Base-by-base conservation (phyloP, 1,140 invertebrate genomes). In the Odontomachus brunneus region DNA sequence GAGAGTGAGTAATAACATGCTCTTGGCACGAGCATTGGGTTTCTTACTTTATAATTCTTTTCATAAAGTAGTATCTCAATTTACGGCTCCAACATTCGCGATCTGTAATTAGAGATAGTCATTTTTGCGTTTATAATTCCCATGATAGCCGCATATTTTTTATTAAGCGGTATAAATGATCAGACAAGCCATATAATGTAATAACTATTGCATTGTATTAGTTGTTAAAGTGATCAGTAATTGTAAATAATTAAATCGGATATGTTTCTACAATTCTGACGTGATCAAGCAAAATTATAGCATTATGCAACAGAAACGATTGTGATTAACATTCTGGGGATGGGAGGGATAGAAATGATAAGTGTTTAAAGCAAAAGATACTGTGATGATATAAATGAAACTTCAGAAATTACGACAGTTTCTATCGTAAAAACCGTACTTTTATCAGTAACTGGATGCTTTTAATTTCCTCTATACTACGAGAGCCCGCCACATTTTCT, bases 61-160 rank as follows among this genome's bases (percentile, higher is more conserved):
- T 74, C 49, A 49, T 19, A 49, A 62, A 62, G n/a, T 22, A 63
- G 53, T 75, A 19, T 59, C n/a, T 29, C 53, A 73, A 73, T 73
- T 55, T 57, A 72, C 69, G 19, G 44, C 29, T 38, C 69, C 38
- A 33, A 33, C 29, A 26, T 2, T 17, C 15, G 14, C n/a, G 22
- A n/a, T 44, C 12, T 7, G 29, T 49, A 48, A 2, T n/a, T n/a
- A 9, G 24, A 11, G 3, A 7, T 12, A 44, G 24, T 33, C 2
- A 3, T 14, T 33, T 15, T 55, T 33, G 3, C 12, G n/a, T 7
- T 26, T 3, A 1, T 69, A 29, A 44, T 44, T 44, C 38, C 38
- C 3, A 0, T 11, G 9, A 44, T n/a, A 44, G 9, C 38, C 9
- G 9, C 38, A 11, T 44, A 11, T 44, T 44, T 44, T 44, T 44